Evolutionary conservation across 2,113 vertebrate genomes (phyloP), one percentile per base, ranked within the genome.

Genomic region (Hippopotamus amphibius): DNA sequence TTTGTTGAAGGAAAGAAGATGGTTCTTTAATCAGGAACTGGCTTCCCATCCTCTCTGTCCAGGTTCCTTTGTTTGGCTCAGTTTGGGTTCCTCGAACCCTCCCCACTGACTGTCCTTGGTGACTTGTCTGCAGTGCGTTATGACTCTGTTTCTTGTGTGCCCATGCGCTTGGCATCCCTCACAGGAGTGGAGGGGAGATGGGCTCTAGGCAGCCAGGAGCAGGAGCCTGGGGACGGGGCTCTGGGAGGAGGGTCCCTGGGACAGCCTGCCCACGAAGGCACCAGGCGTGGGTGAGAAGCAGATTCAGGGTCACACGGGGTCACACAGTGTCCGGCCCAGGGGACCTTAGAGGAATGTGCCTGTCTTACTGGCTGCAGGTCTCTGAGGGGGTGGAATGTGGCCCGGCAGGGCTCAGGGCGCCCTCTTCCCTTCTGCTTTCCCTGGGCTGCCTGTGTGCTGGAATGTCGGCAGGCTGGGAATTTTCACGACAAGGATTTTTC

Each of bases 391-490:
- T 74, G 96, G 97, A 96, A 95, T 79, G 71, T 84, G 53, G 91
- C 89, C 88, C 7, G 1, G 61, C 74, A 77, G 88, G 91, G 83
- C 79, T 88, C 92, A 81, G 5, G 57, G 93, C 92, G 92, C 95
- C 94, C 92, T 96, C 68, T 94, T 84, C 88, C 96, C 69, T 87
- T 81, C 79, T 72, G 41, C 82, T 95, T 93, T 89, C 87, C 92
- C 88, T 21, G 61, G 88, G 50, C 90, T 65, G 95, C 89, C 79
- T 97, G 59, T 2, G 10, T 94, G 65, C 76, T 93, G 96, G 97
- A 97, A 98, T 97, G 97, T 97, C 69, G 3, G 92, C 77, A 92
- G 94, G 66, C 96, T 97, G 96, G 97, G 95, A 96, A 95, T 97
- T 93, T 97, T 96, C 94, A 95, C 26, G 30, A 94, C 83, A 81